Base-by-base conservation (phyloP, 1,140 invertebrate genomes). In the Asbolus verrucosus region DNA sequence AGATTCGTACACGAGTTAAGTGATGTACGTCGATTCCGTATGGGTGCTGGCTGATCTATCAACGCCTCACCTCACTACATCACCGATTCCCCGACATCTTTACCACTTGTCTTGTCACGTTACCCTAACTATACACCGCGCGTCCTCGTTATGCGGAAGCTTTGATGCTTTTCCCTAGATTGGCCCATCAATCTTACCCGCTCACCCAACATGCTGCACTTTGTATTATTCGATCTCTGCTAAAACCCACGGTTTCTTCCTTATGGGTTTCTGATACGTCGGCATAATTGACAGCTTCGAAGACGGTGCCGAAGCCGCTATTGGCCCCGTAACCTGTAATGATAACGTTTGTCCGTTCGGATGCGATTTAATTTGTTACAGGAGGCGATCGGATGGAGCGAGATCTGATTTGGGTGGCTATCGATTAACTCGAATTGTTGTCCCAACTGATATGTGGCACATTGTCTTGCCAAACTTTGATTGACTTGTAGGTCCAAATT, bases 101-200 rank as follows among this genome's bases (percentile, higher is more conserved):
- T 71, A 71, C 70, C 50, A 71, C 70, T 71, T 67, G 70, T 71
- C 70, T 71, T 71, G 65, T 71, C 70, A 67, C 63, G 65, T 71
- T 71, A 67, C 70, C 46, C 65, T 36, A 36, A 38, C 43, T 33
- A 30, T 46, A 46, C 65, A 30, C 66, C 50, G 50, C 24, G 63
- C 63, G 54, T 63, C 59, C 65, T 68, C 65, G 65, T 68, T 72
- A 72, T 68, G 39, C 65, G 65, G 43, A 69, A 72, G 66, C 66
- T 65, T 69, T 66, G 70, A 68, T 66, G 70, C 66, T 72, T 72
- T 72, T 69, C 70, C 65, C 59, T 65, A 72, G 70, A 72, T 72
- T 72, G 70, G 39, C 54, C 61, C 70, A 72, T 72, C 70, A 72
- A 72, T 72, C 70, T 72, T 72, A 38, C 19, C 11, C 31, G 18